phyloP scores from a whole-genome alignment of 2,113 vertebrate species.

The Talpa occidentalis region DNA sequence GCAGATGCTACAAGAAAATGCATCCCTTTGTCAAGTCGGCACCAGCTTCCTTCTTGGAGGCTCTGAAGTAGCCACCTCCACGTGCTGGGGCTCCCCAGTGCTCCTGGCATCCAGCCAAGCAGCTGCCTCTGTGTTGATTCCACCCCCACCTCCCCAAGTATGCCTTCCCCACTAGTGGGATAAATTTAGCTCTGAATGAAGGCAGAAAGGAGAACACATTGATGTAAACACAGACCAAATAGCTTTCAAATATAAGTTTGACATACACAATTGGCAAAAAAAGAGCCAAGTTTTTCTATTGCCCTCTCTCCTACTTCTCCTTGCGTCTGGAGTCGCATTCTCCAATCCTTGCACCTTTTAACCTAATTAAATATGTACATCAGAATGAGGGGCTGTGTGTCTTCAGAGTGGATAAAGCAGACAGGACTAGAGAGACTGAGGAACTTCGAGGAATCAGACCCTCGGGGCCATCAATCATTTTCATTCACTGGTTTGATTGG shows the following conservation, averaged over 20 bases:
- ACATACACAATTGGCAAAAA: slow-evolving; percentile 5
- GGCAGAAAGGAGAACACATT: slow-evolving; percentile 52
- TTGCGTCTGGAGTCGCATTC: neutral
- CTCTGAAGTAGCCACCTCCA: neutral
- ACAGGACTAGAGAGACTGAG: neutral
- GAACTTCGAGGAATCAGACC: neutral
- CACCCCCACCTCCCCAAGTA: slow-evolving; percentile 36
- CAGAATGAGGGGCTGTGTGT: neutral
- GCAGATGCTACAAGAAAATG: neutral
- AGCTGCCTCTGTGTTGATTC: slow-evolving; percentile 2
- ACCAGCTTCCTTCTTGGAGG: neutral
- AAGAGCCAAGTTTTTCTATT: slow-evolving; percentile 31
- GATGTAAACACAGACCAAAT: slow-evolving; percentile 49
- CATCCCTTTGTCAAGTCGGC: neutral
- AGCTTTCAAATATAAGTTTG: slow-evolving; percentile 51
- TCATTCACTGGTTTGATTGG: neutral
- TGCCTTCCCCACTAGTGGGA: slow-evolving; percentile 43
- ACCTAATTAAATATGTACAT: neutral
- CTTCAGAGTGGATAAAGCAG: neutral
- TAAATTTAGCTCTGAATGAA: slow-evolving; percentile 78
- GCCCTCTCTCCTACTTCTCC: slow-evolving; percentile 9
- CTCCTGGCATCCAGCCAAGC: slow-evolving; percentile 53
- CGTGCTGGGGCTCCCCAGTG: neutral
- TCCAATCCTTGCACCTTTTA: neutral
- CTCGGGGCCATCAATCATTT: neutral